Percentiles rank a stretch among this genome's conserved stretches.
Evolutionary conservation across 2,797 vertebrate species (phyloP).

Genomic region (Rhodeus uyekii): DNA sequence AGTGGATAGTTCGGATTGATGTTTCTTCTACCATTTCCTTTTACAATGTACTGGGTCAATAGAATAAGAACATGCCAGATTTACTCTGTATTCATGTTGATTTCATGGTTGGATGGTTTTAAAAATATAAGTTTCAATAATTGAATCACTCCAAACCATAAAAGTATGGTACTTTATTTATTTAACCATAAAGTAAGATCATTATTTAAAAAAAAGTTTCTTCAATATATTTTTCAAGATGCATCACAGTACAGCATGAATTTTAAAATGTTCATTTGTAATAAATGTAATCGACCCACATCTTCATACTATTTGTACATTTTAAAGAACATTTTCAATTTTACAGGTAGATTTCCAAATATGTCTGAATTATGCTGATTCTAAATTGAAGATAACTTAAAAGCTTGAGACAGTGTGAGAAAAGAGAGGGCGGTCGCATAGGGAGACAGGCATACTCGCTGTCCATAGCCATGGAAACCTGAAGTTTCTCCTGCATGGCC

Average conservation of each 20-base stretch:
- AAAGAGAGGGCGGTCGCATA: constrained; percentile 50
- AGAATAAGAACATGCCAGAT: neutral
- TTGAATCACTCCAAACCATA: neutral
- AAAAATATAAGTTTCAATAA: neutral
- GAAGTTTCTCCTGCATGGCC: constrained; percentile 67
- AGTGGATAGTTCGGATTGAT: neutral
- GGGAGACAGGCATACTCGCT: constrained; percentile 68
- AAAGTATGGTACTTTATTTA: too few species aligned
- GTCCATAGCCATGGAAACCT: constrained; percentile 77
- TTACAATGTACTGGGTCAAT: neutral
- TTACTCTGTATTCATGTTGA: neutral
- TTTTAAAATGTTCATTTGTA: too few species aligned
- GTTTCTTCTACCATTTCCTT: neutral
- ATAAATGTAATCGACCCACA: neutral
- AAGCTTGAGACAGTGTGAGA: constrained; percentile 38
- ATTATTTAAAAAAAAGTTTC: neutral
- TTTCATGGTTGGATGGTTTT: neutral
- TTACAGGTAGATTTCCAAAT: too few species aligned
- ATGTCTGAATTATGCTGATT: neutral
- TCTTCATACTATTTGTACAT: neutral
- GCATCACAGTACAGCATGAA: too few species aligned
- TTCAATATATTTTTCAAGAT: neutral
- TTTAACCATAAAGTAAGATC: too few species aligned
- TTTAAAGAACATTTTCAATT: too few species aligned
- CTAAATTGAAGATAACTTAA: neutral